Conservation (phyloP, 2,797 vertebrate species). For the Spinibarbus caldwelli region DNA sequence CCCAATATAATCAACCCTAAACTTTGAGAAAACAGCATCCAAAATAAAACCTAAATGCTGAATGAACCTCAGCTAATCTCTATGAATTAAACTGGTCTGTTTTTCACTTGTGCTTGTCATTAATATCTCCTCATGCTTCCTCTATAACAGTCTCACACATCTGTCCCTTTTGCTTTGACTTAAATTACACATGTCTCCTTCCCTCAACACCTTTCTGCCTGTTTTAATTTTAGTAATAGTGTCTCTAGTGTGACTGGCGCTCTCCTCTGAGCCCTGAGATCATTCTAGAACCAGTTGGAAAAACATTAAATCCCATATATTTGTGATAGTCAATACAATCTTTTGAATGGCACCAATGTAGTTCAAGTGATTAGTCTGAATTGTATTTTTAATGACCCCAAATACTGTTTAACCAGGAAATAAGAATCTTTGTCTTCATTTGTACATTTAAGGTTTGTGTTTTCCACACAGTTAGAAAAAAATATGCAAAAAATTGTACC, state of each 20-base stretch:
- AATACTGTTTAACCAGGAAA: no score
- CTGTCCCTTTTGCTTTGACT: slow-evolving; percentile 8
- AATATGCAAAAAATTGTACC: not conserved
- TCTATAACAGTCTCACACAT: slow-evolving; percentile 11
- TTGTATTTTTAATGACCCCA: not conserved
- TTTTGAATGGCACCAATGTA: no score
- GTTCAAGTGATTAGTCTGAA: no score
- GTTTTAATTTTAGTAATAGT: slow-evolving; percentile 51
- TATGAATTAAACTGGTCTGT: not conserved
- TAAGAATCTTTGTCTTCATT: no score
- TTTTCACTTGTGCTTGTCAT: not conserved
- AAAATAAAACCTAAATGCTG: not conserved
- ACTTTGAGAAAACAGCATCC: not conserved
- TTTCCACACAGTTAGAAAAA: not conserved
- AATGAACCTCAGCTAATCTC: not conserved
- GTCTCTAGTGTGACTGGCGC: not conserved
- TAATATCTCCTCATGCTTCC: not conserved
- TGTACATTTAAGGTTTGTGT: not conserved
- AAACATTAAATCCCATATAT: not conserved
- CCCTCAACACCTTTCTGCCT: slow-evolving; percentile 24
- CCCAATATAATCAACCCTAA: not conserved
- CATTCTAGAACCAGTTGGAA: not conserved
- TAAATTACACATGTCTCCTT: slow-evolving; percentile 22
- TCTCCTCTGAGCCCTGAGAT: not conserved
- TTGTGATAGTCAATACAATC: no score